Percentiles rank a stretch among this genome's conserved stretches.
phyloP scores from a whole-genome alignment of 2,113 vertebrate species.

The Numida meleagris region DNA sequence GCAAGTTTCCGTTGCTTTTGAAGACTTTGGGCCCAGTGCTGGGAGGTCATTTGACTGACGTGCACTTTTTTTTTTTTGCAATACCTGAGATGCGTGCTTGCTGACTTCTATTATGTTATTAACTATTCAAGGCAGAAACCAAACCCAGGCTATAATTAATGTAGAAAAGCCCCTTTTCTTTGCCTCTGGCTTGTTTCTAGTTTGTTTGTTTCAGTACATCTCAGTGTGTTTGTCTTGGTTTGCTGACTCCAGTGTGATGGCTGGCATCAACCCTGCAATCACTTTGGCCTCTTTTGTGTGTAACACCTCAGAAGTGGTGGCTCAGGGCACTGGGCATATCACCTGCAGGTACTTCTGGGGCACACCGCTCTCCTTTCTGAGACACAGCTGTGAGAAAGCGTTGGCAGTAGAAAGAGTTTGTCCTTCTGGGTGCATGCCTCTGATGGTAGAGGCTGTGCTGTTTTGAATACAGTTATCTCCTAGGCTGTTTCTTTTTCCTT shows the following conservation, averaged over 20 bases:
- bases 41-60: constrained; percentile 35
- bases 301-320: constrained; percentile 21
- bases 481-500: neutral
- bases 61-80: neutral
- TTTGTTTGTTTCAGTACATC: constrained; percentile 60
- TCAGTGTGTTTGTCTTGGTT: constrained; percentile 49
- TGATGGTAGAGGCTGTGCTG: neutral
- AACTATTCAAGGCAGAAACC: constrained; percentile 40
- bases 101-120: constrained; percentile 31
- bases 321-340: neutral
- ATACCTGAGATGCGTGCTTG: constrained; percentile 12
- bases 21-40: neutral
- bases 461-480: neutral
- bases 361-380: neutral
- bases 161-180: constrained; percentile 55
- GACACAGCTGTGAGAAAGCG: neutral
- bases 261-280: neutral
- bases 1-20: constrained; percentile 7
- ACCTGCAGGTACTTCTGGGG: neutral
- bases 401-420: neutral
- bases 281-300: constrained; percentile 14
- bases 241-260: constrained; percentile 52
- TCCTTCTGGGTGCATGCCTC: neutral
- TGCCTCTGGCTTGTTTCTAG: constrained; percentile 49
- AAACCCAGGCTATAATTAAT: constrained; percentile 36